Conservation (phyloP, 2,113 vertebrate genomes). For the Grantiella picta region DNA sequence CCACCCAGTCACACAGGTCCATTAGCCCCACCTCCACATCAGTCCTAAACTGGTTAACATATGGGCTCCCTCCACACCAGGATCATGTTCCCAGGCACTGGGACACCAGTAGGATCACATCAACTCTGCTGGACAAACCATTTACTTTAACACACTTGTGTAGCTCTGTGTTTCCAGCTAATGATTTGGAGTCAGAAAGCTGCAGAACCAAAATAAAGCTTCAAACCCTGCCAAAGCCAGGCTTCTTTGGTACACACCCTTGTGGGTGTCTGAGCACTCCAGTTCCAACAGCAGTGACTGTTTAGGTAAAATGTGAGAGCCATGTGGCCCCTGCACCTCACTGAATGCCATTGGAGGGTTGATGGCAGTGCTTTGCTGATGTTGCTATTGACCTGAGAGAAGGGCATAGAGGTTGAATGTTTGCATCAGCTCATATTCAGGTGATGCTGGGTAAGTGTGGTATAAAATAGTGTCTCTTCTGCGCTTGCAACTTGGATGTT, state of each 20-base stretch:
- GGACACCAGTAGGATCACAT: neutral
- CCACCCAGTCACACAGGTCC: neutral
- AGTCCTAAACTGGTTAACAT: fast-evolving
- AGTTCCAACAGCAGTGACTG: neutral
- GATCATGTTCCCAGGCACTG: fast-evolving
- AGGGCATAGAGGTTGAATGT: neutral
- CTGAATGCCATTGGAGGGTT: neutral
- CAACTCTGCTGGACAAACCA: neutral
- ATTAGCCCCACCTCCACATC: fast-evolving
- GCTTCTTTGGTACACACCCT: fast-evolving
- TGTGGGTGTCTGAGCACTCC: neutral
- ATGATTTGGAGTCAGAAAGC: neutral
- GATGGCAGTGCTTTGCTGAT: neutral
- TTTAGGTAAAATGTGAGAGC: neutral
- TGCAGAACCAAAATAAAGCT: neutral
- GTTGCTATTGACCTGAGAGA: neutral
- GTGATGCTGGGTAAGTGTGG: neutral
- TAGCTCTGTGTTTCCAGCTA: neutral
- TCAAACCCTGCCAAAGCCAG: neutral
- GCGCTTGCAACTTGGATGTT: neutral
- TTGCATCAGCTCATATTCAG: neutral
- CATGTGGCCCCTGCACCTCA: neutral
- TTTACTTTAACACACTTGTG: neutral
- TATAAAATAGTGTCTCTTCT: neutral
- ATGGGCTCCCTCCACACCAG: neutral